phyloP scores from a whole-genome alignment of 2,888 invertebrate species.

The Blastobasis adustella region DNA sequence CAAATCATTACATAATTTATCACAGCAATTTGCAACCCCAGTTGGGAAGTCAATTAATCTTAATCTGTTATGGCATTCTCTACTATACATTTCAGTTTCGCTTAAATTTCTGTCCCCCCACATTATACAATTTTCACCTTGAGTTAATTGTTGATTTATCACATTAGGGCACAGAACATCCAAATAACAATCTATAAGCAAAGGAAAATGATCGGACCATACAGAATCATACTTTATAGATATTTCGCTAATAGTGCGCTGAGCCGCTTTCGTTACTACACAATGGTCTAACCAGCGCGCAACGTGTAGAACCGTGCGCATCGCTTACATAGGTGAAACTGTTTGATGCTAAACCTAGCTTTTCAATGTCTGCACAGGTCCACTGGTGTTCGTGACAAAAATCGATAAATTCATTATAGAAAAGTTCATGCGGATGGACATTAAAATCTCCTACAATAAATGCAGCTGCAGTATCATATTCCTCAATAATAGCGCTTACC shows the following conservation, averaged over 20 bases:
- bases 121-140: too few species aligned
- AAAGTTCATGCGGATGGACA: slow-evolving; percentile 3
- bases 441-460: not conserved
- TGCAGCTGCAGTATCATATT: not conserved
- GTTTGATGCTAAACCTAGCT: slow-evolving; percentile 1
- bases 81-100: not conserved
- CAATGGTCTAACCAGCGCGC: too few species aligned
- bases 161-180: too few species aligned
- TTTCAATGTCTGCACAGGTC: slow-evolving; percentile 5
- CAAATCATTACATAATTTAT: not conserved
- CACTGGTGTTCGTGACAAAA: slow-evolving; percentile 5
- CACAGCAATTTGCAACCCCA: not conserved
- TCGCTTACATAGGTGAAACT: slow-evolving; percentile 2
- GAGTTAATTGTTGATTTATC: too few species aligned
- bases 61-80: not conserved
- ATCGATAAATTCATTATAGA: slow-evolving; percentile 3
- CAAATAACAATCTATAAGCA: too few species aligned
- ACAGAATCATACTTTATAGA: too few species aligned
- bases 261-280: too few species aligned
- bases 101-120: not conserved
- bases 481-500: not conserved
- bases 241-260: too few species aligned
- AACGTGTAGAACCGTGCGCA: not conserved
- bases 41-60: not conserved
- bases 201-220: too few species aligned